Base-by-base conservation (phyloP, 2,113 vertebrate genomes). In the Poeciliopsis retropinna region DNA sequence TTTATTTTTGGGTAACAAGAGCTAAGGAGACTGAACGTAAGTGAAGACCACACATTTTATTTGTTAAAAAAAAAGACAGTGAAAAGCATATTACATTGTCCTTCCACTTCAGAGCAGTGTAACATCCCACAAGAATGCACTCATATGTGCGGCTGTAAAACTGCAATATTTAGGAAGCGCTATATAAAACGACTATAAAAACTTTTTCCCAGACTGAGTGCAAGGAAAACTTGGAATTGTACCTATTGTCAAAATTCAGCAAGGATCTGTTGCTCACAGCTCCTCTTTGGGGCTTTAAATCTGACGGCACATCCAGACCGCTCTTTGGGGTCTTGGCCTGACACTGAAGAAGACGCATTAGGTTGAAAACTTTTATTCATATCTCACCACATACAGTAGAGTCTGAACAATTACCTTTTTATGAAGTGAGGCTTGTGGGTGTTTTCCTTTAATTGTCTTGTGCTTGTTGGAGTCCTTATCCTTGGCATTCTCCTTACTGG, bases 211-310 rank as follows among this genome's bases (percentile, higher is more conserved):
- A 57, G 25, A 17, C 25, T n/a, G 9, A 22, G 25, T n/a, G 22
- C 2, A 57, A 57, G 51, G 8, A 57, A 57, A 57, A 57, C 51
- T 6, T 57, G 29, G 5, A 19, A 28, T n/a, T 93, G 92, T 92
- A 99, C 97, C 92, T 94, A 83, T 95, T 85, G 14, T 95, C 95
- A 60, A 88, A 80, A 76, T 90, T 95, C 64, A 93, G 86, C 67
- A 92, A 87, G 70, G 95, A 95, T 91, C 95, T 96, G 70, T 79
- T 92, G 82, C 92, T 91, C 72, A 89, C 88, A 69, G 92, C 83
- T 73, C 90, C 89, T 80, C 89, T 93, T 76, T 93, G 85, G 88
- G 94, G 90, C 93, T 94, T 90, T 86, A 93, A 92, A 87, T 95
- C 91, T 77, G 94, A 92, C 69, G 93, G 89, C 78, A 94, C 91